Conservation (phyloP, 2,797 vertebrate species). For the Clangula hyemalis region DNA sequence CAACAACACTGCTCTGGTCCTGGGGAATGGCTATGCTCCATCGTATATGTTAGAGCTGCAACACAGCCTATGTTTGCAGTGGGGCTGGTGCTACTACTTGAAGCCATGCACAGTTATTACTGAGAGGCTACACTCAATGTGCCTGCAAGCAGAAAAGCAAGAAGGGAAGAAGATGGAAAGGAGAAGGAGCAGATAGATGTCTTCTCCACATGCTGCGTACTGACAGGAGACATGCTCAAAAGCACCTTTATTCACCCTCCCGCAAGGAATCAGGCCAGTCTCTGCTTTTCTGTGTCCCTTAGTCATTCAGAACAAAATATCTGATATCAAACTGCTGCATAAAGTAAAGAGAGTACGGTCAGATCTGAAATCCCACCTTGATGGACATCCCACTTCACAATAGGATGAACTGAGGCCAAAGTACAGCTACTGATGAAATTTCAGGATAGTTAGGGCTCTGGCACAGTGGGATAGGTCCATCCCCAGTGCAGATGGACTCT, state of each 20-base stretch:
- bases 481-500: not conserved
- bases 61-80: not conserved
- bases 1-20: not conserved
- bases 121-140: not conserved
- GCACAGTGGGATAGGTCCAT: not conserved
- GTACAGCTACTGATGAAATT: not conserved
- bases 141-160: not conserved
- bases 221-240: fast-evolving
- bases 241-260: not conserved
- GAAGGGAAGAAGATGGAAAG: no score
- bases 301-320: not conserved
- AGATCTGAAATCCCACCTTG: not conserved
- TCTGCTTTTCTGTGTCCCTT: not conserved
- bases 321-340: not conserved
- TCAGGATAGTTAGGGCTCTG: not conserved
- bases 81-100: not conserved
- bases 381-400: not conserved
- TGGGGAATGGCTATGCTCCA: not conserved
- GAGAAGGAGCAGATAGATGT: not conserved
- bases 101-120: not conserved
- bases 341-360: not conserved
- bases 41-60: not conserved
- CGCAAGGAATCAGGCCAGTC: not conserved
- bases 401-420: not conserved
- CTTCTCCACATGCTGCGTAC: not conserved